A percentile compares a stretch with the other conserved stretches of the same genome.
These are phyloP conservation scores for Petaurus breviceps DNA, from an alignment of 2,113 vertebrate species.

Conservation along the genomic window DNA sequence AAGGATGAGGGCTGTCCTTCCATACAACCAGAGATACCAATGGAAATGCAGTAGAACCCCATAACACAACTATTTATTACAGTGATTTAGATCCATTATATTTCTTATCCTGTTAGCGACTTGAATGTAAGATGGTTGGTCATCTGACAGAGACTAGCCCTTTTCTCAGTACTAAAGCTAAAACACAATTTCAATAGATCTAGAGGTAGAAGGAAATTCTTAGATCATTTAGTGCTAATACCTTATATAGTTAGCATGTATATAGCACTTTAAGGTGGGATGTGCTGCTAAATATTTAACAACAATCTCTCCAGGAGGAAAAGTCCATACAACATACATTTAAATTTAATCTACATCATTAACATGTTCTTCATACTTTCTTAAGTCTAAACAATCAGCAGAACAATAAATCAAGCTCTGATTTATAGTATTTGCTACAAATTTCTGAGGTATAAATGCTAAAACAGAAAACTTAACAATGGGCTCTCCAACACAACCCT, in stretches of 20 bases:
- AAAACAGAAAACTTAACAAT: not conserved
- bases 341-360: not conserved
- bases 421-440: not conserved
- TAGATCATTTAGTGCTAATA: not conserved
- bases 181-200: not conserved
- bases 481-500: not conserved
- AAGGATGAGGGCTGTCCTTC: constrained; percentile 19
- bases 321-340: not conserved
- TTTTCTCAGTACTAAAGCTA: not conserved
- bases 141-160: not conserved
- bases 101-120: not conserved
- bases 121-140: not conserved
- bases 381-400: not conserved
- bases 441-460: not conserved
- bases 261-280: not conserved
- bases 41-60: not conserved
- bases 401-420: not conserved
- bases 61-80: not conserved
- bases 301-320: not conserved
- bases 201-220: not conserved
- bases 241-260: not conserved
- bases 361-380: not conserved
- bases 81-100: not conserved
- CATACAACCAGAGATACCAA: not conserved
- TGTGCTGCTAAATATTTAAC: not conserved